These are phyloP conservation scores for Drosophila prosaltans DNA, from an alignment of 1,140 invertebrate species.

Conservation along the genomic window DNA sequence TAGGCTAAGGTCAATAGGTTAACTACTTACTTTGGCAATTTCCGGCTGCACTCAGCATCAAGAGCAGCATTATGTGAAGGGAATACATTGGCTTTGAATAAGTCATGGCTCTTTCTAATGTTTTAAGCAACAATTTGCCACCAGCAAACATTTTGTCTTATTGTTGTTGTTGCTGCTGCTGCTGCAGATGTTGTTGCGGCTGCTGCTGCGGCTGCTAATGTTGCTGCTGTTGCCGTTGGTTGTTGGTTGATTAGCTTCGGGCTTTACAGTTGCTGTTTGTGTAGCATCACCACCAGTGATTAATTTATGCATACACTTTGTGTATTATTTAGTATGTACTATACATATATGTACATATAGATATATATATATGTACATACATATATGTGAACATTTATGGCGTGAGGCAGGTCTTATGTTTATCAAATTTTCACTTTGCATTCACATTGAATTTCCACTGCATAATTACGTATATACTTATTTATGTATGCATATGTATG, in stretches of 20 bases:
- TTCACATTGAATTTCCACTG: slow-evolving; percentile 70
- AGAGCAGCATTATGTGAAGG: slow-evolving; percentile 52
- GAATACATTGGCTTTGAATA: slow-evolving; percentile 30
- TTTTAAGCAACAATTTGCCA: slow-evolving; percentile 9
- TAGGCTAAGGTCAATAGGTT: slow-evolving; percentile 8
- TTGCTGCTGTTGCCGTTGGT: slow-evolving; percentile 26
- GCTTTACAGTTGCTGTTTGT: slow-evolving; percentile 26
- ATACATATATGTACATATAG: slow-evolving; percentile 17
- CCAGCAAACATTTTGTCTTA: background rate
- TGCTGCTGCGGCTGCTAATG: slow-evolving; percentile 22
- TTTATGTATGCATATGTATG: background rate
- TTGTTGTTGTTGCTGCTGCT: background rate
- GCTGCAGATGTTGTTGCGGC: slow-evolving; percentile 31
- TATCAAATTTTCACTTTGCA: slow-evolving; percentile 70
- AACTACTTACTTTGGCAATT: slow-evolving; percentile 70
- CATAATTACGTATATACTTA: slow-evolving; percentile 49
- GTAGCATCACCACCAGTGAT: slow-evolving; percentile 31
- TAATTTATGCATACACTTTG: slow-evolving; percentile 49
- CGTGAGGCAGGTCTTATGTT: slow-evolving; percentile 44
- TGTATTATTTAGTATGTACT: slow-evolving; percentile 21
- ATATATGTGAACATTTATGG: slow-evolving; percentile 31
- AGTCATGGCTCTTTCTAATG: slow-evolving; percentile 52
- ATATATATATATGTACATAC: slow-evolving; percentile 13
- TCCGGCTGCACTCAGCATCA: slow-evolving; percentile 59
- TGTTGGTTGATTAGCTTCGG: slow-evolving; percentile 40